Base-by-base conservation (phyloP, 1,140 invertebrate species). In the Agrypnia vestita region DNA sequence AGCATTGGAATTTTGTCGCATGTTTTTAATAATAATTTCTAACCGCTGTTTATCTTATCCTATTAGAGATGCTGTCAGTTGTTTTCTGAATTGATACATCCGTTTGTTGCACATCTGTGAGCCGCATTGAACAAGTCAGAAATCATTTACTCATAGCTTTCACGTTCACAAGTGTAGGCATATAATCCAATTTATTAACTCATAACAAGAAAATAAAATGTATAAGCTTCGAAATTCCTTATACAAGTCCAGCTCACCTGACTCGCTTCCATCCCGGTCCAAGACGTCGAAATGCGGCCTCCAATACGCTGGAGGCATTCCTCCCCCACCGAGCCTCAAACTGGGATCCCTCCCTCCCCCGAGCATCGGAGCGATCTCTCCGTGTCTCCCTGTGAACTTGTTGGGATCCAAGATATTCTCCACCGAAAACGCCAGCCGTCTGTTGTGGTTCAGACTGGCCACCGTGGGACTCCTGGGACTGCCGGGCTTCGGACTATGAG, bases 381-480 rank as follows among this genome's bases (percentile, higher is more conserved):
- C 76, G 9, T 17, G 13, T 61, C 86, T 88, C 4, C 96, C 96
- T 9, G 95, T 97, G 86, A 97, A 97, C 87, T 97, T 97, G 79
- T 94, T 96, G 0, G 96, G 96, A 86, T 97, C 96, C 46, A 97
- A 88, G 76, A 97, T 97, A 86, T 97, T 97, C 87, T 97, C 96
- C 6, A 97, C 96, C 4, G 96, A 97, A 87, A 97, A 97, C 0
- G 95, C 94, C 67, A 96, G 88, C 61, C 92, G 89, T 84, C 90
- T 84, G 73, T 88, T 86, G 51, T 84, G 86, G 64, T 86, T 85
- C 17, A 85, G 79, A 74, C 78, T 80, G 64, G 25, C 25, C 6
- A 86, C 86, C 25, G 85, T 84, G 84, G 87, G 88, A 73, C 78
- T 82, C 44, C 80, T 81, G 59, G 88, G 88, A 84, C 86, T 88